Evolutionary conservation across 2,888 invertebrate species (phyloP).

Genomic region (Caenorhabditis macrosperma): DNA sequence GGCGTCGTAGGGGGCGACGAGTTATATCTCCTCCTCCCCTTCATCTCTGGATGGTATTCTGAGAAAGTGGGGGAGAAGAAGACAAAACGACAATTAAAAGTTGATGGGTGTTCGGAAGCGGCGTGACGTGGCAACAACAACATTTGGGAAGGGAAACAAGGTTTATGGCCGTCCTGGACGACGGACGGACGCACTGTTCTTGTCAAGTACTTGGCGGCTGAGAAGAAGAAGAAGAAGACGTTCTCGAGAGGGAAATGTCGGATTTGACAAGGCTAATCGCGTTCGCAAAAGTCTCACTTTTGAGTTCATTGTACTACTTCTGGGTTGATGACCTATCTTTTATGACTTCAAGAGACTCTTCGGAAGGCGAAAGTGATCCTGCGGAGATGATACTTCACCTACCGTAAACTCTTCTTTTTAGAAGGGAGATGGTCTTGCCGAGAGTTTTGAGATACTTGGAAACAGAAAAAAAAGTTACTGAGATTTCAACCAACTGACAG

Average conservation of each 20-base stretch:
- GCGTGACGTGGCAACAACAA: conserved; percentile 55
- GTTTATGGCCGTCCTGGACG: conserved; percentile 41
- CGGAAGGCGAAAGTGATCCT: too few relatives aligned
- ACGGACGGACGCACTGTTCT: conserved; percentile 23
- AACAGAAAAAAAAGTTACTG: too few relatives aligned
- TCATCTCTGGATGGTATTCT: too few relatives aligned
- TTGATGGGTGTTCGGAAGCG: conserved; percentile 43
- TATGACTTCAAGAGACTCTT: conserved; percentile 20
- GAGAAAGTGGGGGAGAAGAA: neutral
- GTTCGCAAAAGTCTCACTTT: conserved; percentile 24
- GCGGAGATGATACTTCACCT: too few relatives aligned
- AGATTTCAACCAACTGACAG: too few relatives aligned
- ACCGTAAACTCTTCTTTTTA: too few relatives aligned
- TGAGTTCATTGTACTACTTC: conserved; percentile 15
- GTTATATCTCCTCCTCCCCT: neutral
- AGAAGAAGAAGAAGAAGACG: conserved; percentile 13
- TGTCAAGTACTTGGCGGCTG: conserved; percentile 31
- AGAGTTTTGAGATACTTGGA: too few relatives aligned
- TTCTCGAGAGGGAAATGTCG: conserved; percentile 16
- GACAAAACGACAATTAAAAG: conserved; percentile 46
- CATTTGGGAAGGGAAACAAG: conserved; percentile 44
- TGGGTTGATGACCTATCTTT: conserved; percentile 38
- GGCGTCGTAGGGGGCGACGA: too few relatives aligned
- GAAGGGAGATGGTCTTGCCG: too few relatives aligned
- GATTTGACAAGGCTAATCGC: conserved; percentile 49